Evolutionary conservation across 1,140 invertebrate species (phyloP).

Genomic region (Trinorchestia longiramus): DNA sequence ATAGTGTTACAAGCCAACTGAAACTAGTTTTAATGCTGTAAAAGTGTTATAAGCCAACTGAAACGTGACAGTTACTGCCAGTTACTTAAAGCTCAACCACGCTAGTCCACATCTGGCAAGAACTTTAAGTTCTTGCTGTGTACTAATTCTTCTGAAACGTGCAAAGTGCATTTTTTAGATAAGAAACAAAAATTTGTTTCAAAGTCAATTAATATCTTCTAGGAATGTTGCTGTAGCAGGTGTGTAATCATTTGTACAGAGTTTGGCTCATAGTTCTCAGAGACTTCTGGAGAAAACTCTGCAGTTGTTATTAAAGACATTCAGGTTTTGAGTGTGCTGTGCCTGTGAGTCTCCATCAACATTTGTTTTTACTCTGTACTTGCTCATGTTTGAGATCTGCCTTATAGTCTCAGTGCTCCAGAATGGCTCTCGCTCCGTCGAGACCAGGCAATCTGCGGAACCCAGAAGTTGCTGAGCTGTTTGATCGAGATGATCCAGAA

Average conservation of each 20-base stretch:
- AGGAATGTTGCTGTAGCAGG: background rate
- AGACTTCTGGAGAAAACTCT: background rate
- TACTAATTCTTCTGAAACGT: no score
- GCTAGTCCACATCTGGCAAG: no score
- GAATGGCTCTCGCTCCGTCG: slow-evolving; percentile 63
- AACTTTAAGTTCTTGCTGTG: no score
- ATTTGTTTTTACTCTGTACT: background rate
- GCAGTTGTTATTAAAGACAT: background rate
- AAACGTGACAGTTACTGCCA: no score
- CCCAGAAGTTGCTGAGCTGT: slow-evolving; percentile 94
- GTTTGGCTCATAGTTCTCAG: background rate
- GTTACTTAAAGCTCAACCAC: no score
- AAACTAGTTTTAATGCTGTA: no score
- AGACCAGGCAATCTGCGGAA: slow-evolving; percentile 94
- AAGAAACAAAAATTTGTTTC: background rate
- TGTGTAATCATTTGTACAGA: background rate
- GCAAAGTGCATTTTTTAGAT: background rate
- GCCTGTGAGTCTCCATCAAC: background rate
- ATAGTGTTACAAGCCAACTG: no score
- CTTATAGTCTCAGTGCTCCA: background rate
- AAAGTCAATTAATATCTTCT: background rate
- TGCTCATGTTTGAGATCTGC: slow-evolving; percentile 18
- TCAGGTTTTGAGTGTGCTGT: background rate
- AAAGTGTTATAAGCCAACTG: no score
- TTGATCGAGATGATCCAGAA: slow-evolving; percentile 98